phyloP scores from a whole-genome alignment of 1,140 invertebrate genomes.

The Drosophila saltans region DNA sequence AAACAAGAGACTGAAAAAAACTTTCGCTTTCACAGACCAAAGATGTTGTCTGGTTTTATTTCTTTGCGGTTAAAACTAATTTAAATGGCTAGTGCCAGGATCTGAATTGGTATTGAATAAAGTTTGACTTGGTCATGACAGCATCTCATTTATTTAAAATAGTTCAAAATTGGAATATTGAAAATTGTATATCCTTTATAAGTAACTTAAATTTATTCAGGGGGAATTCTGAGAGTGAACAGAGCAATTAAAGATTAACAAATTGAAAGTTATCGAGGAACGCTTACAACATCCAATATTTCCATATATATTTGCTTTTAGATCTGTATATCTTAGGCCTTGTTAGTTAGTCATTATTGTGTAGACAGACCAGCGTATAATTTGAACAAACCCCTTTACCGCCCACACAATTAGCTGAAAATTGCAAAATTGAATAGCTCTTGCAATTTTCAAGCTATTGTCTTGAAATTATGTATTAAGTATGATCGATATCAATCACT shows the following conservation, averaged over 20 bases:
- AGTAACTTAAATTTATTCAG: too few relatives aligned
- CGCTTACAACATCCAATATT: too few relatives aligned
- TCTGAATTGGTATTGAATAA: slow-evolving; percentile 18
- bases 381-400: background rate
- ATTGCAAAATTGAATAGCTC: background rate
- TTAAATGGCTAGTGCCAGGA: slow-evolving; percentile 45
- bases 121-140: slow-evolving; percentile 21
- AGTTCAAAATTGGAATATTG: background rate
- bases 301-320: too few relatives aligned
- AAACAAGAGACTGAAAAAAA: slow-evolving; percentile 52
- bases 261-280: too few relatives aligned
- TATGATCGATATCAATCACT: background rate
- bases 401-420: background rate
- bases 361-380: background rate
- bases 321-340: too few relatives aligned
- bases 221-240: too few relatives aligned
- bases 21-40: slow-evolving; percentile 64
- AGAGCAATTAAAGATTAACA: too few relatives aligned
- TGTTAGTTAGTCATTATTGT: too few relatives aligned
- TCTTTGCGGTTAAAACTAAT: slow-evolving; percentile 54
- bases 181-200: background rate
- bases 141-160: background rate
- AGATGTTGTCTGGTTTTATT: slow-evolving; percentile 31
- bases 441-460: slow-evolving; percentile 1
- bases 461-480: background rate